Evolutionary conservation across 2,113 vertebrate species (phyloP).

Genomic region (Scortum barcoo): DNA sequence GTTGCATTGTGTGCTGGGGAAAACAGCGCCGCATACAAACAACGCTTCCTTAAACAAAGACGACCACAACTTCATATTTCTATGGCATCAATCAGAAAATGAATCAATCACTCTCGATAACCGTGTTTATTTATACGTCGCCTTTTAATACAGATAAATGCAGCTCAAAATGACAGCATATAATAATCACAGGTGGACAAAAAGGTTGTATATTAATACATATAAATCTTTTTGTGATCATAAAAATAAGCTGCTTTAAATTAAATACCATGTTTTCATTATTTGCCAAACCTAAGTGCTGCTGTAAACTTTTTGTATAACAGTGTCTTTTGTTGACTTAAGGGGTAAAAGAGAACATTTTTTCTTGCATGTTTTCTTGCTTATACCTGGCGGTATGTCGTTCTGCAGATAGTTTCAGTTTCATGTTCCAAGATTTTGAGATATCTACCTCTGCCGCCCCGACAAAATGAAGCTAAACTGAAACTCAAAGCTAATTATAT

Average conservation of each 20-base stretch:
- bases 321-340: not conserved
- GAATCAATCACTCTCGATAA: not conserved
- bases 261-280: no score
- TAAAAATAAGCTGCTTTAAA: no score
- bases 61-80: not conserved
- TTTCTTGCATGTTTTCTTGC: not conserved
- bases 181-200: not conserved
- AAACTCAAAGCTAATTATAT: not conserved
- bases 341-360: not conserved
- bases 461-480: not conserved
- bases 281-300: no score
- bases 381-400: not conserved
- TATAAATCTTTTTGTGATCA: not conserved
- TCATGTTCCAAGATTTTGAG: constrained; percentile 30
- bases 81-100: constrained; percentile 8
- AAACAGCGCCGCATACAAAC: not conserved
- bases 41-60: constrained; percentile 22
- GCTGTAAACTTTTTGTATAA: no score
- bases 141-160: no score
- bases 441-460: not conserved
- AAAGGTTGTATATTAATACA: not conserved
- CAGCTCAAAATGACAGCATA: not conserved
- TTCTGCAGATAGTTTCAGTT: constrained; percentile 20
- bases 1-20: constrained; percentile 21
- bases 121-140: not conserved